phyloP scores from a whole-genome alignment of 1,140 invertebrate species.

The Drosophila serrata region DNA sequence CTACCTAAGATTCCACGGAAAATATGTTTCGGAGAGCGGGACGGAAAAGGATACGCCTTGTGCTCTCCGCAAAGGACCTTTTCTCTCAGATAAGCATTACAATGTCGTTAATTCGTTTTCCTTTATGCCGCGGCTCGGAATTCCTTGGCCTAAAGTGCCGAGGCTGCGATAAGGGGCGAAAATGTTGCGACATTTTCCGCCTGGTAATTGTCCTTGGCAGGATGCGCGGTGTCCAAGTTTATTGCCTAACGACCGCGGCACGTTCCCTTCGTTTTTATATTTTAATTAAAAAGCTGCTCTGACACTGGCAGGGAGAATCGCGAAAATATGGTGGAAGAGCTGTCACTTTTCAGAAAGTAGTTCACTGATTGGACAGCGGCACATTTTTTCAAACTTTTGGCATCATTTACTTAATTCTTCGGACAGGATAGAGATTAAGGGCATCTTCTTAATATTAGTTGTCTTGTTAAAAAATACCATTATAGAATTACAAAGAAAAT shows the following conservation, averaged over 20 bases:
- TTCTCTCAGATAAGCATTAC: conserved; percentile 59
- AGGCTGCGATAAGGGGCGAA: conserved; percentile 63
- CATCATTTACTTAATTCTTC: neutral
- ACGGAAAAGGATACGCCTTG: conserved; percentile 36
- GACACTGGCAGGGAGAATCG: neutral
- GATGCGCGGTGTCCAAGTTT: conserved; percentile 78
- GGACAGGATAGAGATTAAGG: too few species aligned
- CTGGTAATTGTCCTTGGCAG: conserved; percentile 80
- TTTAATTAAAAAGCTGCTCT: conserved; percentile 78
- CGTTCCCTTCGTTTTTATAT: conserved; percentile 75
- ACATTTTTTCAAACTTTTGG: conserved; percentile 4
- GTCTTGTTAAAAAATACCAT: neutral
- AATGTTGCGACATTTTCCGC: conserved; percentile 83
- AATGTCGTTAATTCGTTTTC: conserved; percentile 62
- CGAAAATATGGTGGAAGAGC: neutral
- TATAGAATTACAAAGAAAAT: neutral
- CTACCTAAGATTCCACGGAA: conserved; percentile 7
- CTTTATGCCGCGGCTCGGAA: conserved; percentile 43
- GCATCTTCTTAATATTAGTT: neutral
- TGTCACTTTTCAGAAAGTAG: conserved; percentile 32
- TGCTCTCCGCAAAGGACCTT: conserved; percentile 35
- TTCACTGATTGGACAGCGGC: conserved; percentile 37
- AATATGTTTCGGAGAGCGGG: conserved; percentile 25
- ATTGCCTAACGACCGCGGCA: conserved; percentile 85
- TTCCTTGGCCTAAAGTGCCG: conserved; percentile 62